Conservation (phyloP, 2,888 invertebrate genomes). For the Ceramica pisi region DNA sequence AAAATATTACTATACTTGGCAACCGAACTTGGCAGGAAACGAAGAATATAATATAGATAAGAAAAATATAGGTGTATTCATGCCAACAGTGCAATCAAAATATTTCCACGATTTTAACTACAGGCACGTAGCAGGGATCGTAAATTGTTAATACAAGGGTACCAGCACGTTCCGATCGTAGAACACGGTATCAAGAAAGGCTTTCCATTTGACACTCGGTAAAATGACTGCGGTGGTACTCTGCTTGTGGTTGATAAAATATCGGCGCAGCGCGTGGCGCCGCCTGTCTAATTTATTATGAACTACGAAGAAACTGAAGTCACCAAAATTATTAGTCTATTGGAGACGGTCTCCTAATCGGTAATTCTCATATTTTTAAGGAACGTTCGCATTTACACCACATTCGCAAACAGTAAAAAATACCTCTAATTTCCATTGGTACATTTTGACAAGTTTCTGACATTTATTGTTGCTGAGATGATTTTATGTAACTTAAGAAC, state of each 20-base stretch:
- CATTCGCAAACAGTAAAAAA: too few species aligned
- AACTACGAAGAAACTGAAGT: neutral
- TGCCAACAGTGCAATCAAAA: conserved; percentile 49
- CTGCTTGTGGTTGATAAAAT: neutral
- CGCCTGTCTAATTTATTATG: neutral
- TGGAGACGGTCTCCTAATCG: too few species aligned
- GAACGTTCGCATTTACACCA: too few species aligned
- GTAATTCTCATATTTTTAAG: too few species aligned
- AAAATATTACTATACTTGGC: conserved; percentile 37
- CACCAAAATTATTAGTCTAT: neutral
- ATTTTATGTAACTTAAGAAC: too few species aligned
- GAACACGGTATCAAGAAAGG: conserved; percentile 71
- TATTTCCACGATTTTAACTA: conserved; percentile 61
- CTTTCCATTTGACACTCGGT: conserved; percentile 62
- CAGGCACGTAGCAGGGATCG: conserved; percentile 70
- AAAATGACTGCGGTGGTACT: conserved; percentile 15
- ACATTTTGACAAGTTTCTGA: too few species aligned
- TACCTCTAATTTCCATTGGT: too few species aligned
- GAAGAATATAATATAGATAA: conserved; percentile 29
- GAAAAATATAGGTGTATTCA: conserved; percentile 25
- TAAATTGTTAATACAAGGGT: conserved; percentile 75
- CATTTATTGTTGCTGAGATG: too few species aligned
- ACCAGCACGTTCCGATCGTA: conserved; percentile 69
- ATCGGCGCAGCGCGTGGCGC: neutral
- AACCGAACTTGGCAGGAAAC: conserved; percentile 36